Conservation (phyloP, 2,113 vertebrate genomes). For the Hyla sarda region DNA sequence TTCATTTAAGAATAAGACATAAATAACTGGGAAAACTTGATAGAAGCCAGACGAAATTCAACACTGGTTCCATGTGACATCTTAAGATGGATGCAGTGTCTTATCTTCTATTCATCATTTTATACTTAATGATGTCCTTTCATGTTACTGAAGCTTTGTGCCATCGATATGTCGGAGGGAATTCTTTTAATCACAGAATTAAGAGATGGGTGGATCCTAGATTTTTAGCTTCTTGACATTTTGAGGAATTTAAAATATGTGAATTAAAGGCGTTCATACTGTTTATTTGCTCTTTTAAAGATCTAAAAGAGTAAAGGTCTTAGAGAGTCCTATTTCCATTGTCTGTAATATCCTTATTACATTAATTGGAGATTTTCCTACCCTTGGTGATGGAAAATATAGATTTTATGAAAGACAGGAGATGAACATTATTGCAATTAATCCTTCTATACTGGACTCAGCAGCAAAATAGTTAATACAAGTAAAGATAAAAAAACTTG, state of each 20-base stretch:
- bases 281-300: conserved; percentile 11
- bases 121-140: neutral
- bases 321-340: conserved; percentile 3
- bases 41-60: conserved; percentile 21
- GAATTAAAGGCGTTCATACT: conserved; percentile 6
- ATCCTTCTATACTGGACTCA: no score
- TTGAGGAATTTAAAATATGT: conserved; percentile 29
- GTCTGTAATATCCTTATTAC: conserved; percentile 15
- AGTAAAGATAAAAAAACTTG: no score
- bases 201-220: neutral
- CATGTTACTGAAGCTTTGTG: conserved; percentile 9
- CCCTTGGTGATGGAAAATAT: no score
- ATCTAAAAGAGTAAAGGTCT: conserved; percentile 7
- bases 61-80: neutral
- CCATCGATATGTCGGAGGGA: neutral
- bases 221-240: conserved; percentile 38
- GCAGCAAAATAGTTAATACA: no score
- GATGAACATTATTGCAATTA: no score
- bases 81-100: neutral
- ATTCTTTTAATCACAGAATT: conserved; percentile 12
- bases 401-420: no score
- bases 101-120: neutral
- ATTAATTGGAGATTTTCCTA: no score
- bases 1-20: neutral
- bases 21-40: neutral